Percentiles rank a stretch among this genome's conserved stretches.
Evolutionary conservation across 1,140 invertebrate species (phyloP).

Genomic region (Lordiphosa mommai): DNA sequence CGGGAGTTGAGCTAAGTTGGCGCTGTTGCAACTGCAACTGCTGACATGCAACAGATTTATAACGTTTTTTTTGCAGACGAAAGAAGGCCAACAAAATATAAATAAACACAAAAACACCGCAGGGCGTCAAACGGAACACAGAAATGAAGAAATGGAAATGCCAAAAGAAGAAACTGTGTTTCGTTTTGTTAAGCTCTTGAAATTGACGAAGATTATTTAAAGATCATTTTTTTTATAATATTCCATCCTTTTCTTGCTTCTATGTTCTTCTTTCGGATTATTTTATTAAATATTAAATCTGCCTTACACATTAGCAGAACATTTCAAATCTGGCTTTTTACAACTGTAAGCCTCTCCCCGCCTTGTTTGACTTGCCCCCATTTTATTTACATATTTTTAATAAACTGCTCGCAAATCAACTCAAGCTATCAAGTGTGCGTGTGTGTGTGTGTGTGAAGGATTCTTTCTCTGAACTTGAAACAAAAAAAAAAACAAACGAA

Average conservation of each 20-base stretch:
- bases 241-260: too few species aligned
- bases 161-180: background rate
- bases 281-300: too few species aligned
- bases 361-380: background rate
- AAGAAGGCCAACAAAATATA: background rate
- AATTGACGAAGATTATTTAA: too few species aligned
- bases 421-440: slow-evolving; percentile 23
- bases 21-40: slow-evolving; percentile 9
- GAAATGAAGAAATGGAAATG: background rate
- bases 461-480: slow-evolving; percentile 42
- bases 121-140: background rate
- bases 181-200: too few species aligned
- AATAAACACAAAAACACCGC: slow-evolving; percentile 1
- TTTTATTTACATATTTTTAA: slow-evolving; percentile 59
- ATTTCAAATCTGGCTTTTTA: too few species aligned
- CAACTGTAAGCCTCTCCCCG: background rate
- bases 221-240: too few species aligned
- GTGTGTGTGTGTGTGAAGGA: background rate
- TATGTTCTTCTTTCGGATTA: too few species aligned
- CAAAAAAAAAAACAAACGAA: background rate
- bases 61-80: slow-evolving; percentile 27
- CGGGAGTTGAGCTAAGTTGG: background rate
- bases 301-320: too few species aligned
- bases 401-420: slow-evolving; percentile 59
- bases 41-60: slow-evolving; percentile 60